phyloP scores from a whole-genome alignment of 2,797 vertebrate genomes.

The Molossus alvarezi region DNA sequence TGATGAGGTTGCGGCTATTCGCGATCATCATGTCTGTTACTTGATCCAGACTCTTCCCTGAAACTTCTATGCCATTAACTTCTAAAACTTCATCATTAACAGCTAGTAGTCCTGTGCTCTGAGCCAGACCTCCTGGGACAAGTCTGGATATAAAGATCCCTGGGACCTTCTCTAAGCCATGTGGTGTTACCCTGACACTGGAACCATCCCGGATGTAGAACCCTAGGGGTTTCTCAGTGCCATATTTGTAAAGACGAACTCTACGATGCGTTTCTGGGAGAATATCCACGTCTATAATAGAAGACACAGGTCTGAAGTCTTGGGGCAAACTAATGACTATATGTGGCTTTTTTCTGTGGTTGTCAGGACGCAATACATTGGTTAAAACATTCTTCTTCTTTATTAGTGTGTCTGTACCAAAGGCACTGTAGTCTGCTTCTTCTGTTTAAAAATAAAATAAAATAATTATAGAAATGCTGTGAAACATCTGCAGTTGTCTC shows the following conservation, averaged over 20 bases:
- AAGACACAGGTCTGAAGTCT: conserved; percentile 98
- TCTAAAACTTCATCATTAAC: conserved; percentile 99
- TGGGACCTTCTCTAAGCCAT: conserved; percentile 97
- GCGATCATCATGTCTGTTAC: conserved; percentile 99
- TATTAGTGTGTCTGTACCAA: conserved; percentile 95
- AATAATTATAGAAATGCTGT: conserved; percentile 23
- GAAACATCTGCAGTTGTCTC: neutral
- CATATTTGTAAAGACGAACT: conserved; percentile 97
- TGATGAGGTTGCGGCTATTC: conserved; percentile 99
- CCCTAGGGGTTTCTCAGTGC: conserved; percentile 97
- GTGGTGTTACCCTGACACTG: conserved; percentile 96
- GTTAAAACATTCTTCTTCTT: conserved; percentile 97
- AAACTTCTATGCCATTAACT: conserved; percentile 98
- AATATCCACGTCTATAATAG: conserved; percentile 99
- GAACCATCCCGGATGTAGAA: conserved; percentile 99
- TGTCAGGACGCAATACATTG: conserved; percentile 95
- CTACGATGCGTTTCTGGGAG: conserved; percentile 97
- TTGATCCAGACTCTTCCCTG: conserved; percentile 97
- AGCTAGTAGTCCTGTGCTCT: conserved; percentile 97
- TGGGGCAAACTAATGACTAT: conserved; percentile 97
- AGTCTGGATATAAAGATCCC: conserved; percentile 98
- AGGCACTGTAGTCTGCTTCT: conserved; percentile 97
- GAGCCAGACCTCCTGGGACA: conserved; percentile 97
- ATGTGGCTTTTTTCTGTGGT: conserved; percentile 95
- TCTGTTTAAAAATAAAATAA: conserved; percentile 91